Percentiles rank a stretch among this genome's conserved stretches.
Conservation (phyloP, 1,140 invertebrate genomes). For the Aphelenchoides besseyi region DNA sequence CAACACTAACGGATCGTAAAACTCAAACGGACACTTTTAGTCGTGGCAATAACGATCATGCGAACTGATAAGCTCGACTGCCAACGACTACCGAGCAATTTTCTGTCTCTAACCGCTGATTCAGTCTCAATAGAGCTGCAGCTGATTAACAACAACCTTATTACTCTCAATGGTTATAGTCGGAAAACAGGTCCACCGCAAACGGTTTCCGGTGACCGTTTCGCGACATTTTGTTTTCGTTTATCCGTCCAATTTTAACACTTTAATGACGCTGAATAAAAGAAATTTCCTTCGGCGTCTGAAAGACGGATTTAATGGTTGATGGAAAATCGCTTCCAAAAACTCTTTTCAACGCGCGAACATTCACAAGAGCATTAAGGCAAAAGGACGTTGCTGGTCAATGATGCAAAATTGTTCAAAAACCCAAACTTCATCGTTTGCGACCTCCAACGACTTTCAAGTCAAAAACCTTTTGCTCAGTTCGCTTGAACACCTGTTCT, state of each 20-base stretch:
- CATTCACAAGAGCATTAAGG: background rate
- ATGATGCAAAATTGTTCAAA: too few relatives aligned
- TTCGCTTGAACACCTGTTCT: background rate
- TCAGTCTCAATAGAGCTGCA: too few relatives aligned
- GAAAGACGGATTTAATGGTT: background rate
- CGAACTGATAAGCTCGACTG: background rate
- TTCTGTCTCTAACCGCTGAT: too few relatives aligned
- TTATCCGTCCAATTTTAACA: constrained; percentile 6
- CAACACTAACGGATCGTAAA: background rate
- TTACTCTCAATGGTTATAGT: too few relatives aligned
- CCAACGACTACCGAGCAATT: background rate
- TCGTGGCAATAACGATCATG: background rate
- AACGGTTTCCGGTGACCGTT: too few relatives aligned
- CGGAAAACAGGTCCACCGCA: too few relatives aligned
- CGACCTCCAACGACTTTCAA: too few relatives aligned
- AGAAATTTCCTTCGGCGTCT: background rate
- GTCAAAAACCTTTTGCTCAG: too few relatives aligned
- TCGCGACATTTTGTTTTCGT: background rate
- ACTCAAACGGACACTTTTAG: background rate
- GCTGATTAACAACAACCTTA: too few relatives aligned
- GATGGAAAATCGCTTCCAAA: background rate
- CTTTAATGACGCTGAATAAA: constrained; percentile 4
- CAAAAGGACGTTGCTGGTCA: too few relatives aligned
- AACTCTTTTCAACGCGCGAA: background rate
- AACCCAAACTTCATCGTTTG: too few relatives aligned